Conservation (phyloP, 2,888 invertebrate genomes). For the Nomada fucata region DNA sequence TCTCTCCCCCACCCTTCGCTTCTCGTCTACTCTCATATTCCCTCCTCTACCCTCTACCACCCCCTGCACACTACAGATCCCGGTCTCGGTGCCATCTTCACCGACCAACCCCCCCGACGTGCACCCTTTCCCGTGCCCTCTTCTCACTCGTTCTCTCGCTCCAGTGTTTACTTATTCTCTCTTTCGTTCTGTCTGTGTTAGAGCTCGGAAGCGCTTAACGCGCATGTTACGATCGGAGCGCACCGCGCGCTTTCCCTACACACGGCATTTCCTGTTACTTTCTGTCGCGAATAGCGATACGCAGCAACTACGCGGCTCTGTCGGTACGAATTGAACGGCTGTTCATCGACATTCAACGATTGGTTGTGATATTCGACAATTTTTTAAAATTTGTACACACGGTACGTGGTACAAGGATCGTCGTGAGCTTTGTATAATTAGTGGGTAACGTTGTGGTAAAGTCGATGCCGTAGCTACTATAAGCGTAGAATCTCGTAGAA, state of each 20-base stretch:
- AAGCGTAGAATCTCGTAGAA: no score
- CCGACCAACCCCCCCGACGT: conserved; percentile 54
- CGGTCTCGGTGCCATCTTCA: conserved; percentile 61
- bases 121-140: conserved; percentile 30
- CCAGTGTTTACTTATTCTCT: conserved; percentile 37
- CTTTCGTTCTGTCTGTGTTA: conserved; percentile 32
- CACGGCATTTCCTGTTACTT: conserved; percentile 55
- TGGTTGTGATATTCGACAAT: no score
- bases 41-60: conserved; percentile 29
- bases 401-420: no score
- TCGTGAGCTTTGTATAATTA: no score
- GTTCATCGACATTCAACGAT: no score
- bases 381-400: no score
- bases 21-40: conserved; percentile 26
- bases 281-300: conserved; percentile 41
- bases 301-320: conserved; percentile 16
- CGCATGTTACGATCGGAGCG: conserved; percentile 77
- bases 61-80: conserved; percentile 57
- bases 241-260: conserved; percentile 59
- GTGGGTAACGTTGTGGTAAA: no score
- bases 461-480: no score
- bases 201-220: conserved; percentile 71
- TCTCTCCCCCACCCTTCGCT: conserved; percentile 19
- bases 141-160: conserved; percentile 25
- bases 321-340: conserved; percentile 33